Evolutionary conservation across 2,888 invertebrate genomes (phyloP), one percentile per base, ranked within the genome.

Genomic region (Campoletis raptor): DNA sequence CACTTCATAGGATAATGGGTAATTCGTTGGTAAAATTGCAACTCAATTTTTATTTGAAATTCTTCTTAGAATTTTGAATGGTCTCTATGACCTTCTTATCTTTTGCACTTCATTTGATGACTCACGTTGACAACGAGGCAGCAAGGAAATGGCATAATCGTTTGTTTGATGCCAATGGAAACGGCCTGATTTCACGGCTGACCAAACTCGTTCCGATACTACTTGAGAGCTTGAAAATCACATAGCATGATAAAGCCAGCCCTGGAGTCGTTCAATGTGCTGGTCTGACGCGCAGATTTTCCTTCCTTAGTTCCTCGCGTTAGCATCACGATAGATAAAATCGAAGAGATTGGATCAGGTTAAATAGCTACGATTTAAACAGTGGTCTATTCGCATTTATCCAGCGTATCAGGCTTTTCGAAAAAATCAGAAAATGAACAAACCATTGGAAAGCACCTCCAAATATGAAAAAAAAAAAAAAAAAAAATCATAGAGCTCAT

Each of bases 331-430:
- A 57, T 82, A 54, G 82, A 85, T 86, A 87, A 86, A 89, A 89
- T 89, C 89, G 86, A 89, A 83, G 87, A 85, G 83, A 87, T 87
- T 87, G 85, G 85, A 83, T 87, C 21, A 57, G 24, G 42, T 79
- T 57, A 37, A 79, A 79, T 57, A 52, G 45, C 54, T 45, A 45
- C 73, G 42, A 61, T n/a, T 83, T 61, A 45, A 21, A 70, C 42
- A 72, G 52, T 66, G 52, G 37, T 73, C 37, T 69, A 79, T 79
- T 79, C 48, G 37, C 37, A n/a, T 9, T 42, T 21, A 48, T 45
- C 21, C 24, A 37, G 70, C 2, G 18, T 40, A 30, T 3, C n/a
- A 36, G 5, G 52, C n/a, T 66, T 45, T 15, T 18, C 8, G 40
- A 24, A 1, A 57, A 40, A 15, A 40, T 40, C n/a, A 52, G 66